Evolutionary conservation across 2,888 invertebrate genomes (phyloP), one percentile per base, ranked within the genome.

Genomic region (Norana najaformis): DNA sequence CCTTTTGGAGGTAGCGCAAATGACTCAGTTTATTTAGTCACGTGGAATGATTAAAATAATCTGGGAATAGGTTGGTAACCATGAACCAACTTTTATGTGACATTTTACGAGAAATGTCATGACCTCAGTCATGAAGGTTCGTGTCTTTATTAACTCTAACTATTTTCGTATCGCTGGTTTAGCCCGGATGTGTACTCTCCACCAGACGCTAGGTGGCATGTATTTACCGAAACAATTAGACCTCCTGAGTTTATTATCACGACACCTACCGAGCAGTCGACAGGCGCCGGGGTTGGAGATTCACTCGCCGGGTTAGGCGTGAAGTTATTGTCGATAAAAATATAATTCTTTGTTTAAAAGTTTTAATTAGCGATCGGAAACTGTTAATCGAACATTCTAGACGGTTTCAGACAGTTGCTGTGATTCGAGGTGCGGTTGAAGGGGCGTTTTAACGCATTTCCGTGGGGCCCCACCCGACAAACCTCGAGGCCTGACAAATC

Each of bases 401-500:
- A 69, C n/a, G n/a, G 69, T 69, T 69, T 69, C n/a, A 13, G 30
- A 69, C 69, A 11, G 0, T n/a, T 69, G 69, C 13, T 69, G 30
- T n/a, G 11, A n/a, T 69, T 69, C 69, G 30, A 69, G n/a, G 69
- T 16, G 69, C 69, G n/a, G 69, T n/a, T 69, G 69, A 69, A n/a
- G n/a, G 69, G 69, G 69, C 69, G 69, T 69, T 69, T 47, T 69
- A 69, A 69, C 69, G 69, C 69, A 69, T 69, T 69, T n/a, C 69
- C 30, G 30, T 8, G 69, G 30, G 30, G 69, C 69, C 69, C 69
- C 69, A n/a, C 69, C 69, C 69, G 47, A 47, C 47, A 47, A 8
- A 20, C 47, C 47, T 23, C 47, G 8, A 47, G 23, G 69, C 69
- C n/a, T 53, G 53, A 53, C 18, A 14, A 47, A 18, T 69, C 69